Percentiles rank a stretch among this genome's conserved stretches.
phyloP scores from a whole-genome alignment of 2,888 invertebrate genomes.

The Dione juno region DNA sequence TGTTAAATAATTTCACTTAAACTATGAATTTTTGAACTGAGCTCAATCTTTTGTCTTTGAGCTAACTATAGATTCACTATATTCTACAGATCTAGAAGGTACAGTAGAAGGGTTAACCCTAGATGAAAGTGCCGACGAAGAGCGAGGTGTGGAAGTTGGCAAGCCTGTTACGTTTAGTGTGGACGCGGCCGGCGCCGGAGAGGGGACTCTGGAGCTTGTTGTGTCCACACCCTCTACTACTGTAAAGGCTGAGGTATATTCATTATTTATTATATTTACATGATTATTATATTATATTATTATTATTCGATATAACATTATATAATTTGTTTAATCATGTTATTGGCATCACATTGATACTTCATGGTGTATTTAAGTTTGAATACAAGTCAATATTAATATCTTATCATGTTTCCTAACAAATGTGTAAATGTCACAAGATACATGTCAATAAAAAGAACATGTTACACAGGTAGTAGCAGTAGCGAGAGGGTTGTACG shows the following conservation, averaged over 20 bases:
- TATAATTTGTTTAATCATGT: too few relatives aligned
- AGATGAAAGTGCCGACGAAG: constrained; percentile 73
- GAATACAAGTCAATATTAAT: too few relatives aligned
- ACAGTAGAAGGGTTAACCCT: constrained; percentile 77
- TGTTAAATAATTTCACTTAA: too few relatives aligned
- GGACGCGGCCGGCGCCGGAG: constrained; percentile 97
- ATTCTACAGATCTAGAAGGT: constrained; percentile 73
- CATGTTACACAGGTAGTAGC: constrained; percentile 87
- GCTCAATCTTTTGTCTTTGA: neutral
- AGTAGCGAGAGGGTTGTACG: constrained; percentile 94
- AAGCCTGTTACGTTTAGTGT: constrained; percentile 96
- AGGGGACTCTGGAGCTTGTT: constrained; percentile 95
- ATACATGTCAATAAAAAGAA: neutral
- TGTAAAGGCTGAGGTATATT: constrained; percentile 91
- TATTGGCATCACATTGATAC: too few relatives aligned
- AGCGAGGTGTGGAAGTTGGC: constrained; percentile 86
- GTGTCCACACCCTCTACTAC: constrained; percentile 94
- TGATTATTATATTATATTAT: too few relatives aligned
- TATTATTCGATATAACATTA: too few relatives aligned
- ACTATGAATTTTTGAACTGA: neutral
- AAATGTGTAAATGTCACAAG: too few relatives aligned
- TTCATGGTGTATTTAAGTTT: too few relatives aligned
- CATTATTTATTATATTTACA: too few relatives aligned
- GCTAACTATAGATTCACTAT: neutral
- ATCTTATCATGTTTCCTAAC: too few relatives aligned